Evolutionary conservation across 2,113 vertebrate genomes (phyloP).

Genomic region (Dromas ardeola): DNA sequence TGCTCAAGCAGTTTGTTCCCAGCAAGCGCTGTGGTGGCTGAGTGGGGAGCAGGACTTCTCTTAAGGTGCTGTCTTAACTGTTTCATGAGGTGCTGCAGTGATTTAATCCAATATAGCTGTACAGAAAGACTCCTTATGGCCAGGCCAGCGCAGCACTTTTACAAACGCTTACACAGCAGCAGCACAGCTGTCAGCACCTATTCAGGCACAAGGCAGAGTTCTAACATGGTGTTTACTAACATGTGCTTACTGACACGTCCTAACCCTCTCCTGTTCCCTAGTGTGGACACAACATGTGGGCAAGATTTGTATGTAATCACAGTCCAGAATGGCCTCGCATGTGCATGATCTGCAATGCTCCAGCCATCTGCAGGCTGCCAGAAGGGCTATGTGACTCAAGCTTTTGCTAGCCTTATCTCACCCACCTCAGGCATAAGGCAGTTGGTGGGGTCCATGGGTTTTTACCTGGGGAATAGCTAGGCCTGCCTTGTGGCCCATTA

Average conservation of each 20-base stretch:
- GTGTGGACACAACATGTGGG: neutral
- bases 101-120: neutral
- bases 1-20: neutral
- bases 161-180: neutral
- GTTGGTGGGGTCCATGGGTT: neutral
- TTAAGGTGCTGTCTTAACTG: no score
- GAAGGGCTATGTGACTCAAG: neutral
- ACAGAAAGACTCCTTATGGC: neutral
- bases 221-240: neutral
- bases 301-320: no score
- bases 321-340: neutral
- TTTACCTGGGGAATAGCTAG: neutral
- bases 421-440: neutral
- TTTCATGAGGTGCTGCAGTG: neutral
- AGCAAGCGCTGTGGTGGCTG: accelerated
- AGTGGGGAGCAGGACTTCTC: neutral
- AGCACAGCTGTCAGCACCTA: neutral
- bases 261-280: neutral
- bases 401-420: neutral
- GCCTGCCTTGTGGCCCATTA: neutral
- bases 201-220: neutral
- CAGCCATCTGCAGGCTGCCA: neutral
- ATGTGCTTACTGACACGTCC: neutral
- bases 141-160: neutral
- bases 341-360: neutral